A percentile compares a stretch with the other conserved stretches of the same genome.
These are phyloP conservation scores for Gasterosteus aculeatus DNA, from an alignment of 2,113 vertebrate genomes.

Conservation along the genomic window DNA sequence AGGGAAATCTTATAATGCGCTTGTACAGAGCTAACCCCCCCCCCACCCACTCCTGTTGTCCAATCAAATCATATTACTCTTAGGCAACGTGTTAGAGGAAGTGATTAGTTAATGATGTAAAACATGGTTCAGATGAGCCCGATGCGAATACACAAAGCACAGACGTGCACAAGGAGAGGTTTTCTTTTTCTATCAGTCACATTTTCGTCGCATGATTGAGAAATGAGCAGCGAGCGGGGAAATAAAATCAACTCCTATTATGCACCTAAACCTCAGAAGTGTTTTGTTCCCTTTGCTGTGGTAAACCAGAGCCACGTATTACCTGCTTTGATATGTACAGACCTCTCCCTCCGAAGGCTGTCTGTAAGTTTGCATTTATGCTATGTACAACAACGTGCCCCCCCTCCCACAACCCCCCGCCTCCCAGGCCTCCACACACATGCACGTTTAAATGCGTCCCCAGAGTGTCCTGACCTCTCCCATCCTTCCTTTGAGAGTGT, in stretches of 20 bases:
- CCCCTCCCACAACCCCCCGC: neutral
- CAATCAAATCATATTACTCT: constrained; percentile 63
- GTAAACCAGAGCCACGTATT: neutral
- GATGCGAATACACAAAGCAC: constrained; percentile 25
- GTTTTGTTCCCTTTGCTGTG: constrained; percentile 21
- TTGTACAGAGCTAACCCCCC: neutral
- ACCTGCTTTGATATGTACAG: neutral
- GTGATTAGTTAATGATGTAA: constrained; percentile 48
- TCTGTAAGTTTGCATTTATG: constrained; percentile 27
- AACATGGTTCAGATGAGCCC: constrained; percentile 37
- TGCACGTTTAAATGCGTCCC: constrained; percentile 26
- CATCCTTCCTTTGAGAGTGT: constrained; percentile 68
- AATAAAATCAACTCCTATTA: constrained; percentile 39
- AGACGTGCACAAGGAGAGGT: neutral
- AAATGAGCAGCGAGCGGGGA: constrained; percentile 43
- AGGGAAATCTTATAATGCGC: constrained; percentile 37
- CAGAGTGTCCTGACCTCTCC: constrained; percentile 60
- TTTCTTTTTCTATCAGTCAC: constrained; percentile 25
- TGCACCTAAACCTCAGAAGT: constrained; percentile 42
- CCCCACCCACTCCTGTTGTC: constrained; percentile 44
- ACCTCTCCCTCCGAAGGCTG: constrained; percentile 7
- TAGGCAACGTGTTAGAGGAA: constrained; percentile 44
- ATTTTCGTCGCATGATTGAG: constrained; percentile 32
- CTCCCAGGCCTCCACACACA: neutral
- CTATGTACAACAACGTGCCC: neutral